Conservation (phyloP, 2,797 vertebrate genomes). For the Cuniculus paca region DNA sequence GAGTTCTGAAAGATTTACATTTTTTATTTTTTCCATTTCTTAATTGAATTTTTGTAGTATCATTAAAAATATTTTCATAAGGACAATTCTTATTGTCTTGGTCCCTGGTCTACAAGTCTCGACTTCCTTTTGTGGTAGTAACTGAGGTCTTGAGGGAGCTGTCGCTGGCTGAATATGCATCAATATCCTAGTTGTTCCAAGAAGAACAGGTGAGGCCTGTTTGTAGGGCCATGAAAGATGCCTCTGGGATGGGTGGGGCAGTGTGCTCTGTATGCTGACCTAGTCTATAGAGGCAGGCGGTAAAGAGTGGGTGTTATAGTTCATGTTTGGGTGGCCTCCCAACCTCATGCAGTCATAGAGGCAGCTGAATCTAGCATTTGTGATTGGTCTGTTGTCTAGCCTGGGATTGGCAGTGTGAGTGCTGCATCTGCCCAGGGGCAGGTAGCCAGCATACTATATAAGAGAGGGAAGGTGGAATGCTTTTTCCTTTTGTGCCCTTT, state of each 20-base stretch:
- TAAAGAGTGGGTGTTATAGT: background rate
- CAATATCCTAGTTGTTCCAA: background rate
- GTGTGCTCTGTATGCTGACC: background rate
- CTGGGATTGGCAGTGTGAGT: too few species aligned
- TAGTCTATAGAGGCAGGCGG: background rate
- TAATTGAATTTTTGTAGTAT: constrained; percentile 45
- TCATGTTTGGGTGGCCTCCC: too few species aligned
- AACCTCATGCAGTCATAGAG: too few species aligned
- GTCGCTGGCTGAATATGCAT: background rate
- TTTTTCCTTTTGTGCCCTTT: too few species aligned
- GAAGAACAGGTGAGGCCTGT: background rate
- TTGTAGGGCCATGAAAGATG: background rate
- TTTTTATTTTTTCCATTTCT: background rate
- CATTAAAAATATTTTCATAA: background rate
- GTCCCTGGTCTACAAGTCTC: background rate
- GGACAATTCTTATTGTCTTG: background rate
- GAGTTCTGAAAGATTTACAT: constrained; percentile 45
- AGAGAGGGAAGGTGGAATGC: too few species aligned
- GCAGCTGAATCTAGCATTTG: too few species aligned
- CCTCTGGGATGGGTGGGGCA: background rate
- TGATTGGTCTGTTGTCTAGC: too few species aligned
- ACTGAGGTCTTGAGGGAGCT: background rate
- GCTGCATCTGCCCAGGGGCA: too few species aligned
- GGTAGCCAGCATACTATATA: too few species aligned
- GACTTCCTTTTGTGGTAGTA: background rate